Conservation (phyloP, 2,113 vertebrate genomes). For the Rousettus leschenaultii region DNA sequence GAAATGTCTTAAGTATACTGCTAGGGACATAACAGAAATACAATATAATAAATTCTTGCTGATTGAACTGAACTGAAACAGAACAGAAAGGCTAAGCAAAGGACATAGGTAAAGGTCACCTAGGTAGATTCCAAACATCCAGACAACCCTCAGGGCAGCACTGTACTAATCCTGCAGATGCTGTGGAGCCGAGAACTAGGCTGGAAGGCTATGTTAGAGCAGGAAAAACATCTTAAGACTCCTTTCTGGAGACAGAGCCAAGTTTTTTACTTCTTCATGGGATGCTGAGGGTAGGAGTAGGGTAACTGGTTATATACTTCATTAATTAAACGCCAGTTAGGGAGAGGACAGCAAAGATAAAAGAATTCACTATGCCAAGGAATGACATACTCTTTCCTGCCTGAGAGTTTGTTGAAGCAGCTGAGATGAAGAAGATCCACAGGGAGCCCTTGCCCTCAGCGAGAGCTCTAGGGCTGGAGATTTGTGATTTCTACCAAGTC, state of each 20-base stretch:
- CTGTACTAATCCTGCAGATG: not conserved
- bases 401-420: not conserved
- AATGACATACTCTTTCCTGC: not conserved
- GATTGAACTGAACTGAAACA: not conserved
- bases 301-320: not conserved
- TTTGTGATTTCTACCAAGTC: not conserved
- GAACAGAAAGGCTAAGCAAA: not conserved
- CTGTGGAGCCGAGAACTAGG: not conserved
- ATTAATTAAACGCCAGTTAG: not conserved
- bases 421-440: not conserved
- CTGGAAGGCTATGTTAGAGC: not conserved
- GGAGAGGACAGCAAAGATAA: not conserved
- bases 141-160: not conserved
- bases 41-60: not conserved
- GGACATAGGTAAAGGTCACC: not conserved
- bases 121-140: not conserved
- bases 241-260: not conserved
- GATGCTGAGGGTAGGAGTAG: not conserved
- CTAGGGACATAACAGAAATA: not conserved
- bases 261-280: not conserved
- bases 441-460: not conserved
- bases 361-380: not conserved
- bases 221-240: not conserved
- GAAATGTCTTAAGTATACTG: conserved; percentile 22
- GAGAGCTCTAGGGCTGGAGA: not conserved